phyloP scores from a whole-genome alignment of 2,113 vertebrate species.

The Poeciliopsis prolifica region DNA sequence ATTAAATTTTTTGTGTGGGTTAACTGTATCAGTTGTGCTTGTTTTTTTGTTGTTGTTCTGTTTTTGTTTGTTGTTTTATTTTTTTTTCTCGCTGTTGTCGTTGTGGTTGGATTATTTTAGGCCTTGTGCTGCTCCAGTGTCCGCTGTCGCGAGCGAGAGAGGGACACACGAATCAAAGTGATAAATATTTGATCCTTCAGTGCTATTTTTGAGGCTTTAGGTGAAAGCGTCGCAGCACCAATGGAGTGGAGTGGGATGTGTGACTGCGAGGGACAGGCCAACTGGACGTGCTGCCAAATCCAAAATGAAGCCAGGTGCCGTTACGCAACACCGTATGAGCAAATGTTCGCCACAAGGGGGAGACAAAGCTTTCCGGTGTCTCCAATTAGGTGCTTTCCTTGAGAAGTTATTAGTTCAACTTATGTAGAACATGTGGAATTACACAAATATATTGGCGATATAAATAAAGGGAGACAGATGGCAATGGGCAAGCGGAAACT shows the following conservation, averaged over 20 bases:
- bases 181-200: constrained; percentile 68
- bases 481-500: no score
- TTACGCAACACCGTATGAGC: constrained; percentile 16
- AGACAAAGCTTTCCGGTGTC: constrained; percentile 41
- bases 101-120: no score
- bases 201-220: constrained; percentile 63
- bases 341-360: constrained; percentile 56
- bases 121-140: constrained; percentile 41
- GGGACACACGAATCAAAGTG: constrained; percentile 27
- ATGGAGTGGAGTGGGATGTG: constrained; percentile 33
- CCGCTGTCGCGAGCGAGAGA: constrained; percentile 12
- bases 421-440: no score
- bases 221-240: constrained; percentile 45
- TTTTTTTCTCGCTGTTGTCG: no score
- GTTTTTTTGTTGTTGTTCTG: constrained; percentile 18
- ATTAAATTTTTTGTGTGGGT: constrained; percentile 81
- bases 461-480: no score
- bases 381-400: constrained; percentile 9
- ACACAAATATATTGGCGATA: no score
- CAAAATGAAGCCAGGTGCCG: constrained; percentile 30
- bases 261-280: constrained; percentile 39
- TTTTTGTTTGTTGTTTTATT: no score
- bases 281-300: constrained; percentile 35
- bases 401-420: background rate
- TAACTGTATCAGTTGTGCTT: constrained; percentile 64